Percentiles rank a stretch among this genome's conserved stretches.
These are phyloP conservation scores for Bugula neritina DNA, from an alignment of 2,888 invertebrate genomes.

Conservation along the genomic window DNA sequence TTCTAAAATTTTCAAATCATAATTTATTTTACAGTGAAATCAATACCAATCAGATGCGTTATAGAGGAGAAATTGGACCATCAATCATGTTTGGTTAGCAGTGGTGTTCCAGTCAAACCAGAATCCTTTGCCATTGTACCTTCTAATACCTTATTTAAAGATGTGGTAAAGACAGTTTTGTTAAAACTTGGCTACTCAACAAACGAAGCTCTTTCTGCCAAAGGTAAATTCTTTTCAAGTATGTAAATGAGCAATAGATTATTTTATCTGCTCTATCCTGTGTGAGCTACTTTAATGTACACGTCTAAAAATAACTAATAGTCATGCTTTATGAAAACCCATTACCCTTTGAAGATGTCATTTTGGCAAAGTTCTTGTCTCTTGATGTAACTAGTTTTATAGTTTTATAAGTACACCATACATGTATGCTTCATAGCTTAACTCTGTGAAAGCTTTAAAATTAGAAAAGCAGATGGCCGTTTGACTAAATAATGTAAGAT, in stretches of 20 bases:
- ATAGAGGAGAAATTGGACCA: conserved; percentile 61
- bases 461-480: no score
- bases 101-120: conserved; percentile 63
- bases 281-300: not conserved
- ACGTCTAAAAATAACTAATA: not conserved
- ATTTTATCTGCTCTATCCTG: not conserved
- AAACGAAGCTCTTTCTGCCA: conserved; percentile 53
- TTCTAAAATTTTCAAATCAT: no score
- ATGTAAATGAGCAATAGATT: not conserved
- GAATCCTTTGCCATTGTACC: conserved; percentile 96
- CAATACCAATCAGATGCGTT: conserved; percentile 88
- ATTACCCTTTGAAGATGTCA: not conserved
- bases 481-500: no score
- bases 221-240: conserved; percentile 48
- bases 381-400: no score
- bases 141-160: conserved; percentile 77
- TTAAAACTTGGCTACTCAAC: conserved; percentile 79
- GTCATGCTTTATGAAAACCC: not conserved
- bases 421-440: no score
- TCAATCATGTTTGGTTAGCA: conserved; percentile 34
- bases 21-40: no score
- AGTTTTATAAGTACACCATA: no score
- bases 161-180: conserved; percentile 84
- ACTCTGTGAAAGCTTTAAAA: no score
- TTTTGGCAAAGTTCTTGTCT: not conserved